Base-by-base conservation (phyloP, 2,888 invertebrate species). In the Aplocera efformata region DNA sequence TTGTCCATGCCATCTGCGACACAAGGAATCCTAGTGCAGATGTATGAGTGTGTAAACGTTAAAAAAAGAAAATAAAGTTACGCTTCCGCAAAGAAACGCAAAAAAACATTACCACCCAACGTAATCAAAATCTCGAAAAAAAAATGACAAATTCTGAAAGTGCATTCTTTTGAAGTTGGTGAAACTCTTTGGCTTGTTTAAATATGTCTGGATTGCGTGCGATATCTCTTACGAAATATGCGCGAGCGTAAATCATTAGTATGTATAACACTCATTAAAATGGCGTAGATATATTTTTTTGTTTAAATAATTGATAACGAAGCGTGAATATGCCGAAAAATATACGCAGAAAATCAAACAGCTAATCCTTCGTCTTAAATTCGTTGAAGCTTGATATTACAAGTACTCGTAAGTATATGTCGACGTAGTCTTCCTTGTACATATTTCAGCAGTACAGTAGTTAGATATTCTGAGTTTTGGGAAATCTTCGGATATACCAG, bases 281-380 rank as follows among this genome's bases (percentile, higher is more conserved):
- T 40, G 17, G 38, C 53, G 53, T 51, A 44, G 32, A 45, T 43
- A 3, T 17, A 17, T n/a, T 42, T 44, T 50, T 34, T 43, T 52
- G 51, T 55, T 58, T 58, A 57, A 52, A 55, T 43, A 49, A 48
- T n/a, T 53, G 63, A 63, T 65, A 65, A 58, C 49, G 47, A 36
- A 20, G 42, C 42, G 45, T 52, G 62, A 56, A 58, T 56, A 67
- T 65, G 67, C 67, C 67, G 63, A 64, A 65, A 53, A 56, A 35
- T 52, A 50, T 39, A 50, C 41, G 34, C 34, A 42, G 42, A 39
- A 42, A 48, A 54, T 42, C 53, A 55, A 56, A 63, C 50, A 55
- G 32, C 28, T 39, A 21, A 35, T 44, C 39, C 29, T 3, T 32
- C n/a, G n/a, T n/a, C n/a, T 26, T 24, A 30, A 31, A 24, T 32